Evolutionary conservation across 2,888 invertebrate species (phyloP).

Genomic region (Notodonta dromedarius): DNA sequence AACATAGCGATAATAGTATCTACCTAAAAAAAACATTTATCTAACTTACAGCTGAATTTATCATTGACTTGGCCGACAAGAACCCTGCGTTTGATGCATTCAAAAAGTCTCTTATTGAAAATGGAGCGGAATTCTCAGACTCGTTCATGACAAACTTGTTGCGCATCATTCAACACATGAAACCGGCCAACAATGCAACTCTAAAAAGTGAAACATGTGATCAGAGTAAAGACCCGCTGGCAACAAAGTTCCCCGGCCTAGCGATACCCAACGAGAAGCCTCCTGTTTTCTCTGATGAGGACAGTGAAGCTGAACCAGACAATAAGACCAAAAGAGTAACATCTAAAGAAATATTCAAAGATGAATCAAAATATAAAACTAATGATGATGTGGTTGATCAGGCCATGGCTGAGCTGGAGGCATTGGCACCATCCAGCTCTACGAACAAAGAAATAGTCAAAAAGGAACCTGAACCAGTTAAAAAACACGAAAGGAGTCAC

Average conservation of each 20-base stretch:
- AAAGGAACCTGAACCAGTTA: conserved; percentile 48
- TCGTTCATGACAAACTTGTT: conserved; percentile 97
- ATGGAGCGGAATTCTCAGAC: conserved; percentile 98
- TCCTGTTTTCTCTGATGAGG: conserved; percentile 68
- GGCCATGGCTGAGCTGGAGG: conserved; percentile 94
- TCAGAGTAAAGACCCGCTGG: conserved; percentile 81
- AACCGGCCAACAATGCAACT: conserved; percentile 79
- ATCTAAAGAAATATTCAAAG: conserved; percentile 74
- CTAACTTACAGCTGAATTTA: conserved; percentile 93
- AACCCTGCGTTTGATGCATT: conserved; percentile 94
- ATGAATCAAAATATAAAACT: conserved; percentile 56
- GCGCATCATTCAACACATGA: conserved; percentile 98
- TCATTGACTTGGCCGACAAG: conserved; percentile 96
- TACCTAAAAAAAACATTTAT: background rate
- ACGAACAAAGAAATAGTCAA: conserved; percentile 40
- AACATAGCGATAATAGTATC: no score
- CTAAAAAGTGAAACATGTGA: conserved; percentile 42
- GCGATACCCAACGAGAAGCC: conserved; percentile 91
- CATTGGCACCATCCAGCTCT: conserved; percentile 88
- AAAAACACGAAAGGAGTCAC: conserved; percentile 53
- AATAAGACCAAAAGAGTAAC: conserved; percentile 59
- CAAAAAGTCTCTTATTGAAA: conserved; percentile 93
- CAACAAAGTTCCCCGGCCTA: conserved; percentile 90
- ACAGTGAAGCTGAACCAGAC: conserved; percentile 63
- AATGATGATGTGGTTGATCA: conserved; percentile 87